Evolutionary conservation across 2,113 vertebrate genomes (phyloP), one percentile per base, ranked within the genome.

Genomic region (Apaloderma vittatum): DNA sequence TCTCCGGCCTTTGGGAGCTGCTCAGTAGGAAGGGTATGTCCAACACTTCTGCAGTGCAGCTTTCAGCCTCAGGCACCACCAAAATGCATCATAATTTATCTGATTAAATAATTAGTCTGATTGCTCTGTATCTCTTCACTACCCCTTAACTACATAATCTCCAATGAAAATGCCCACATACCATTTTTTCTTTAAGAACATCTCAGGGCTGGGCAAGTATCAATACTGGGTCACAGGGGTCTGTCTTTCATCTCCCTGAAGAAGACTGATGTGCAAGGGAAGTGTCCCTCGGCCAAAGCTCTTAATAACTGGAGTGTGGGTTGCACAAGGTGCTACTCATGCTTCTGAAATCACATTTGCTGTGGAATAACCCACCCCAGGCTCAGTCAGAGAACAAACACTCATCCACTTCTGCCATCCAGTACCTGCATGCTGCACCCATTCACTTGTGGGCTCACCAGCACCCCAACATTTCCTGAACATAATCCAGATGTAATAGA

Each of bases 281-380:
- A 74, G 51, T 40, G 15, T 10, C 45, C 43, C 37, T 20, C 51
- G 13, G 22, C 8, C 37, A 27, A 57, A 66, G 68, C 34, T 17
- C 49, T 26, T 24, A 17, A 8, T 34, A 74, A 55, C 13, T 13
- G 34, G n/a, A 29, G n/a, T 3, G 30, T 15, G 46, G 11, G 27
- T 15, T 77, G 76, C 22, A n/a, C 46, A 77, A 2, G 0, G 1
- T 6, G 9, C 45, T 23, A 11, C 45, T 70, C 3, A 0, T 45
- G 23, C 63, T 65, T 48, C 61, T 36, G 48, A 66, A 77, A n/a
- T 26, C 30, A 9, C 9, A 6, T 58, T 49, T 37, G 22, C 3
- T 36, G 65, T 26, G 59, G 59, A 77, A 30, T 2, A 34, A 17
- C 21, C 14, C 23, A 40, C 9, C 18, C 52, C 2, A 27, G 17